A percentile compares a stretch with the other conserved stretches of the same genome.
Conservation (phyloP, 2,113 vertebrate species). For the Macquaria australasica region DNA sequence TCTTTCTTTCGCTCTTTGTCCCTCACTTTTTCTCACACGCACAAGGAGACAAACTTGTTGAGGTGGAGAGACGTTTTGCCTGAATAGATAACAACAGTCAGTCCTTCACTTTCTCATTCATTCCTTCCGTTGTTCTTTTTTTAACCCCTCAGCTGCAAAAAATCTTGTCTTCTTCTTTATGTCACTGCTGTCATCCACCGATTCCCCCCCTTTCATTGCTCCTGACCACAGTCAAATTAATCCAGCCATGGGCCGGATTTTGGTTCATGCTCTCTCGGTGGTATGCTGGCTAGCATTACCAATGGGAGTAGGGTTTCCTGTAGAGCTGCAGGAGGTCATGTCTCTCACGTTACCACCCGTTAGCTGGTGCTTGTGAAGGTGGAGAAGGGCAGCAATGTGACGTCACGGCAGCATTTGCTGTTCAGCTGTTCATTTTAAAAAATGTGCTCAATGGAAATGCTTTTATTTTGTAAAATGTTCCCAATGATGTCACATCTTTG, state of each 20-base stretch:
- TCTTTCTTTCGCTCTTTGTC: constrained; percentile 39
- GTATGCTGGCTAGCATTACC: constrained; percentile 63
- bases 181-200: background rate
- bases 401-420: background rate
- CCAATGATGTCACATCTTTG: background rate
- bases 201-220: background rate
- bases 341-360: constrained; percentile 73
- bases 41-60: constrained; percentile 1
- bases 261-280: constrained; percentile 36
- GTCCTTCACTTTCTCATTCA: constrained; percentile 31
- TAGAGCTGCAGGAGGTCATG: constrained; percentile 39
- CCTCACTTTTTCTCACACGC: constrained; percentile 35
- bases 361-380: background rate
- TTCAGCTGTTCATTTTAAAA: background rate
- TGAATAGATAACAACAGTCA: constrained; percentile 47
- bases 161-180: constrained; percentile 2
- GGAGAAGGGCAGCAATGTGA: background rate
- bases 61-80: constrained; percentile 39
- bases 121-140: constrained; percentile 15
- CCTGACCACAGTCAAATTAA: constrained; percentile 37
- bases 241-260: constrained; percentile 24
- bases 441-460: background rate
- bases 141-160: background rate
- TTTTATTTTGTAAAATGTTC: background rate
- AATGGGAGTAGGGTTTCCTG: constrained; percentile 73